A percentile compares a stretch with the other conserved stretches of the same genome.
phyloP scores from a whole-genome alignment of 2,113 vertebrate species.

The Lamprotornis superbus region DNA sequence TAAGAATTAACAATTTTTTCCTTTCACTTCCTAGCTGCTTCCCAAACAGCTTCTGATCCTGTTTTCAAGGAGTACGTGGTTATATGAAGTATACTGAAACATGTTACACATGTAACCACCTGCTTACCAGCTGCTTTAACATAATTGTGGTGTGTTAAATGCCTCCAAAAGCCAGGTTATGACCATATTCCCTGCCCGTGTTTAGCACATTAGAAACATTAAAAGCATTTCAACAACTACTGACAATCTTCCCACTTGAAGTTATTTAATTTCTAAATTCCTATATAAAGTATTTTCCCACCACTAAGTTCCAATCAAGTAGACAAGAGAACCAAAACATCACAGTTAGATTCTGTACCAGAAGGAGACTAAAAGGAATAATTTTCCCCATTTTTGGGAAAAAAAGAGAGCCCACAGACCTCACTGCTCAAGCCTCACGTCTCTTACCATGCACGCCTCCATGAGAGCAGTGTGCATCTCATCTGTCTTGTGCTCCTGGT shows the following conservation, averaged over 20 bases:
- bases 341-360: not conserved
- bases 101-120: fast-evolving
- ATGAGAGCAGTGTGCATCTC: constrained; percentile 99
- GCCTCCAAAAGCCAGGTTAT: not conserved
- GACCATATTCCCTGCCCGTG: fast-evolving
- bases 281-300: not conserved
- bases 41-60: not conserved
- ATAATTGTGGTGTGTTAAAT: fast-evolving
- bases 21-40: not conserved
- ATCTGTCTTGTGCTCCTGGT: constrained; percentile 99
- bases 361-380: not conserved
- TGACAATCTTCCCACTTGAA: not conserved
- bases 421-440: fast-evolving
- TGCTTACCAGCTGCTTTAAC: not conserved
- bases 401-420: fast-evolving
- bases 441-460: constrained; percentile 98
- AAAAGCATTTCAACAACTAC: not conserved
- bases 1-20: too few species aligned
- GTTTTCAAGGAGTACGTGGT: fast-evolving
- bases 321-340: not conserved
- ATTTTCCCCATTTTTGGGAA: not conserved
- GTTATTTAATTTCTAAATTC: not conserved
- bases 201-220: not conserved
- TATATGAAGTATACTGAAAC: fast-evolving
- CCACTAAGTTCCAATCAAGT: not conserved